Percentiles rank a stretch among this genome's conserved stretches.
Conservation (phyloP, 2,797 vertebrate genomes). For the Cottoperca gobio region DNA sequence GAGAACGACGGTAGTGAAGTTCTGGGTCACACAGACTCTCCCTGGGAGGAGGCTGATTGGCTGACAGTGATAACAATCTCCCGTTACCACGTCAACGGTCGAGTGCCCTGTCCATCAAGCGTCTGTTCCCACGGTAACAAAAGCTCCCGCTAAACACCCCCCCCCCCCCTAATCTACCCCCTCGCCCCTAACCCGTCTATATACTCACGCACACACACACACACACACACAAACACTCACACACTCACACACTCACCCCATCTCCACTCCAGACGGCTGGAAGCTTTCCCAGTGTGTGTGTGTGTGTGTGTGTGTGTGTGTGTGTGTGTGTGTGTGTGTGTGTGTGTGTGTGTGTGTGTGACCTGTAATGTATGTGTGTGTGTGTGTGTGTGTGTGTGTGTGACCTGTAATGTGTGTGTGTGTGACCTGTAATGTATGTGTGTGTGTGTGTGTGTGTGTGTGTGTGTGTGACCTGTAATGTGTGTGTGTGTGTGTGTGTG, state of each 20-base stretch:
- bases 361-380: too few relatives aligned
- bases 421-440: too few relatives aligned
- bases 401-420: too few relatives aligned
- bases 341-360: too few relatives aligned
- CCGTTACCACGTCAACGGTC: conserved; percentile 54
- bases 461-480: too few relatives aligned
- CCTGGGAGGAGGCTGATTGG: conserved; percentile 60
- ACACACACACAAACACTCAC: not conserved
- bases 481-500: too few relatives aligned
- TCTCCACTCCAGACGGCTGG: too few relatives aligned
- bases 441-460: too few relatives aligned
- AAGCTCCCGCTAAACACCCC: conserved; percentile 50
- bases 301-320: not conserved
- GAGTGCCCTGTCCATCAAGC: conserved; percentile 60
- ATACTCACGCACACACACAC: conserved; percentile 12
- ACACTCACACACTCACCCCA: not conserved
- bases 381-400: too few relatives aligned
- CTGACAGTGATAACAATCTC: conserved; percentile 66
- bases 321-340: too few relatives aligned
- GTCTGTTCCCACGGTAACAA: conserved; percentile 75
- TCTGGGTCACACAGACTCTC: conserved; percentile 12
- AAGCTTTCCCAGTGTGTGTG: conserved; percentile 15
- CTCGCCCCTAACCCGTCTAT: not conserved
- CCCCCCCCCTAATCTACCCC: not conserved
- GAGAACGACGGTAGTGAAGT: not conserved